phyloP scores from a whole-genome alignment of 2,797 vertebrate species.

The Taeniopygia guttata region DNA sequence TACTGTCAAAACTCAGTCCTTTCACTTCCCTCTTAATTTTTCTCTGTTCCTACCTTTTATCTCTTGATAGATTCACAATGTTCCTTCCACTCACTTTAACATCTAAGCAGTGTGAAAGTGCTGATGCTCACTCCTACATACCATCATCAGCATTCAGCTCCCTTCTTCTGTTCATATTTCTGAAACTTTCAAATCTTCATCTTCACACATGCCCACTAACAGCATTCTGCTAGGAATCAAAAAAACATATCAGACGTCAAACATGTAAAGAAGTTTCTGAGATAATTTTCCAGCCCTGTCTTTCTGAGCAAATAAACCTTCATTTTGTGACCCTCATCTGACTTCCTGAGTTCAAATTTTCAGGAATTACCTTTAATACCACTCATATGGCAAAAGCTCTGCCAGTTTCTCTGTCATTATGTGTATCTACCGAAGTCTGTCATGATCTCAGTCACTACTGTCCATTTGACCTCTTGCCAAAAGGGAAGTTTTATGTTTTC shows the following conservation, averaged over 20 bases:
- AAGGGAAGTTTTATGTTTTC: neutral
- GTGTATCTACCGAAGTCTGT: neutral
- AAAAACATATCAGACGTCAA: neutral
- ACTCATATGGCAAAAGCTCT: neutral
- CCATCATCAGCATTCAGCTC: slow-evolving; percentile 26
- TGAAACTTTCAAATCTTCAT: slow-evolving; percentile 29
- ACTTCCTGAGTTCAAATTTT: neutral
- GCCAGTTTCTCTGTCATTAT: neutral
- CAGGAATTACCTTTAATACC: neutral
- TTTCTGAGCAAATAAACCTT: neutral
- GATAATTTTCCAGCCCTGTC: neutral
- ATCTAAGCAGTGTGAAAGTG: slow-evolving; percentile 54
- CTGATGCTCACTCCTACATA: slow-evolving; percentile 52
- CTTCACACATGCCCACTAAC: slow-evolving; percentile 46
- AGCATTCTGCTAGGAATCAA: slow-evolving; percentile 2
- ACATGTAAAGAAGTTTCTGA: neutral
- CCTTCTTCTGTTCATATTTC: slow-evolving; percentile 25
- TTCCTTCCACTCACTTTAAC: slow-evolving; percentile 41
- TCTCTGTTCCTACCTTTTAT: slow-evolving; percentile 21
- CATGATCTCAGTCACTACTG: neutral
- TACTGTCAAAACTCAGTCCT: slow-evolving; percentile 49
- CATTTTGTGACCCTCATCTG: neutral
- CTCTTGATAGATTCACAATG: slow-evolving; percentile 28
- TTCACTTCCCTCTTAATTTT: slow-evolving; percentile 38
- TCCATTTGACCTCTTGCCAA: neutral